Percentiles rank a stretch among this genome's conserved stretches.
phyloP scores from a whole-genome alignment of 2,888 invertebrate species.

The Molanna angustata region DNA sequence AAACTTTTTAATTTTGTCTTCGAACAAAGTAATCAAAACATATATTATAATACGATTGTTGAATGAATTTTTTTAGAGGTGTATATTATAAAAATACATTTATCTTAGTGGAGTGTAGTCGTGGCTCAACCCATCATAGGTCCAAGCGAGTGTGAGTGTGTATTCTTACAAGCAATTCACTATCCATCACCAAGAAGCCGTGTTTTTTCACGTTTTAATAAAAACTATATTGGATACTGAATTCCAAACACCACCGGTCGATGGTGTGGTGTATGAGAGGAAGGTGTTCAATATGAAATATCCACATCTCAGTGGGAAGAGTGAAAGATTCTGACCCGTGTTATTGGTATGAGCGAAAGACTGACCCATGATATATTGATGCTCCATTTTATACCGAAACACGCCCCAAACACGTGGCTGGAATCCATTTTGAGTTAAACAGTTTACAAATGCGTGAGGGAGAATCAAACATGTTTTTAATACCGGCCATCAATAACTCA shows the following conservation, averaged over 20 bases:
- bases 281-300: conserved; percentile 32
- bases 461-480: conserved; percentile 52
- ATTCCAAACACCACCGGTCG: conserved; percentile 26
- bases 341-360: too few species aligned
- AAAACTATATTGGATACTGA: conserved; percentile 31
- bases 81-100: too few species aligned
- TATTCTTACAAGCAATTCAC: conserved; percentile 21
- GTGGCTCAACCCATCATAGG: neutral
- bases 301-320: conserved; percentile 12
- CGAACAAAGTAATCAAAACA: too few species aligned
- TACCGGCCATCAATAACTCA: conserved; percentile 56
- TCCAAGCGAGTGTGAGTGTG: conserved; percentile 8
- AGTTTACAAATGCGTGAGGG: conserved; percentile 41
- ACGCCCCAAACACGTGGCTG: conserved; percentile 28
- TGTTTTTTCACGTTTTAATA: conserved; percentile 32
- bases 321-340: conserved; percentile 8
- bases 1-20: too few species aligned
- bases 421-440: conserved; percentile 29
- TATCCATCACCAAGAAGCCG: conserved; percentile 29
- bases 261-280: conserved; percentile 16
- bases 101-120: too few species aligned
- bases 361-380: conserved; percentile 28
- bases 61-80: too few species aligned
- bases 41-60: too few species aligned
- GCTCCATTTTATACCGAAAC: conserved; percentile 27